phyloP scores from a whole-genome alignment of 2,888 invertebrate genomes.

The Orchestes rusci region DNA sequence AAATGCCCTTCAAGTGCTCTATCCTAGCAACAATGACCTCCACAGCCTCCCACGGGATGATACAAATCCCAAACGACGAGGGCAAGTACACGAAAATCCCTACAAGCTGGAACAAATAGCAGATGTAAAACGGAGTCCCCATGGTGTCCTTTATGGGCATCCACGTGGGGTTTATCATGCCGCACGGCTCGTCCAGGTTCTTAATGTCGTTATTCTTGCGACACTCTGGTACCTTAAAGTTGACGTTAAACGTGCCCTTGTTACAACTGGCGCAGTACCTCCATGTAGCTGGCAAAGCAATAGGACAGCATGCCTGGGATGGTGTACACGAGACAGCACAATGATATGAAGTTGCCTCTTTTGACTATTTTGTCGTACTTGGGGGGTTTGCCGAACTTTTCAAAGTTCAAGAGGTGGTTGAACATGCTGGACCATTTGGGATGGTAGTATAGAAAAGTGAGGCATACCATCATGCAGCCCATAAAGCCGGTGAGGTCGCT shows the following conservation, averaged over 20 bases:
- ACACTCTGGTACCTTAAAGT: slow-evolving; percentile 16
- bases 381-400: slow-evolving; percentile 19
- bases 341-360: slow-evolving; percentile 11
- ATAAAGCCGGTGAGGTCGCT: slow-evolving; percentile 14
- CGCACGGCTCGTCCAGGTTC: slow-evolving; percentile 19
- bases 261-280: too few relatives aligned
- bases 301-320: slow-evolving; percentile 16
- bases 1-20: slow-evolving; percentile 18
- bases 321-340: slow-evolving; percentile 8
- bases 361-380: slow-evolving; percentile 10
- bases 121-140: slow-evolving; percentile 1
- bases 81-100: slow-evolving; percentile 14
- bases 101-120: slow-evolving; percentile 10
- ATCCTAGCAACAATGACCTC: slow-evolving; percentile 18
- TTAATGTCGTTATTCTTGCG: slow-evolving; percentile 13
- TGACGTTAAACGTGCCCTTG: too few relatives aligned
- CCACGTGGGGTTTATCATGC: slow-evolving; percentile 23
- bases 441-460: slow-evolving; percentile 11
- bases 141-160: slow-evolving; percentile 12
- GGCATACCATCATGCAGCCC: slow-evolving; percentile 10
- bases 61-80: slow-evolving; percentile 8
- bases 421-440: slow-evolving; percentile 16
- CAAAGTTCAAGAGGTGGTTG: slow-evolving; percentile 11
- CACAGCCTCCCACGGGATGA: slow-evolving; percentile 16
- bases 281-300: slow-evolving; percentile 10